Conservation (phyloP, 1,140 invertebrate genomes). For the Bombyx mandarina region DNA sequence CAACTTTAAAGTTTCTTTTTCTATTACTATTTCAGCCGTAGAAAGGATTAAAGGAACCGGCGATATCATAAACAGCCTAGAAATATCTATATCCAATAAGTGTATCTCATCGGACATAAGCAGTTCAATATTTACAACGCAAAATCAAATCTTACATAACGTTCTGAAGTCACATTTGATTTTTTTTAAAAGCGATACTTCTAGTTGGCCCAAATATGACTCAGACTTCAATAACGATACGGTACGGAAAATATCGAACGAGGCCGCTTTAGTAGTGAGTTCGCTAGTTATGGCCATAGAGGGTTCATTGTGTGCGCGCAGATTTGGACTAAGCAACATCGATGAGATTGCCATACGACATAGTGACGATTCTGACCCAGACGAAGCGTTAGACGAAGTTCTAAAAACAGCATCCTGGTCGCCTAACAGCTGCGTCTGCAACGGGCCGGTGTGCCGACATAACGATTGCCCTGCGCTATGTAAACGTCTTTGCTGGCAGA, state of each 20-base stretch:
- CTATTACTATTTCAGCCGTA: conserved; percentile 21
- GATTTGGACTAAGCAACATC: conserved; percentile 1
- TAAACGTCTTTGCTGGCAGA: conserved; percentile 39
- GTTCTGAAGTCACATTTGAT: conserved; percentile 23
- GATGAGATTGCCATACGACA: conserved; percentile 2
- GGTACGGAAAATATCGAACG: conserved; percentile 18
- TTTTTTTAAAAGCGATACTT: conserved; percentile 24
- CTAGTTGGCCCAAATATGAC: background rate
- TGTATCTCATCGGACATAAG: conserved; percentile 19
- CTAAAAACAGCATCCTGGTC: conserved; percentile 6
- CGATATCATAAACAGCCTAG: conserved; percentile 16
- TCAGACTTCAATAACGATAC: conserved; percentile 4
- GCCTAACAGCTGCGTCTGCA: conserved; percentile 31
- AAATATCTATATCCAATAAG: conserved; percentile 13
- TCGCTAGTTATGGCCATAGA: conserved; percentile 27
- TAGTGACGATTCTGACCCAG: conserved; percentile 1
- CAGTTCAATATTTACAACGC: conserved; percentile 6
- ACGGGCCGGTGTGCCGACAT: conserved; percentile 23
- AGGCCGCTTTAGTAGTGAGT: conserved; percentile 27
- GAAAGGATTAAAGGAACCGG: conserved; percentile 8
- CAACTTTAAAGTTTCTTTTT: conserved; percentile 1
- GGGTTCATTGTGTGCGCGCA: conserved; percentile 22
- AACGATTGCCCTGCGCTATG: conserved; percentile 27
- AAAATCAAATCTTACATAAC: conserved; percentile 20
- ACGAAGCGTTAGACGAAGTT: conserved; percentile 6